These are phyloP conservation scores for Drosophila colorata DNA, from an alignment of 2,888 invertebrate species.

Conservation along the genomic window DNA sequence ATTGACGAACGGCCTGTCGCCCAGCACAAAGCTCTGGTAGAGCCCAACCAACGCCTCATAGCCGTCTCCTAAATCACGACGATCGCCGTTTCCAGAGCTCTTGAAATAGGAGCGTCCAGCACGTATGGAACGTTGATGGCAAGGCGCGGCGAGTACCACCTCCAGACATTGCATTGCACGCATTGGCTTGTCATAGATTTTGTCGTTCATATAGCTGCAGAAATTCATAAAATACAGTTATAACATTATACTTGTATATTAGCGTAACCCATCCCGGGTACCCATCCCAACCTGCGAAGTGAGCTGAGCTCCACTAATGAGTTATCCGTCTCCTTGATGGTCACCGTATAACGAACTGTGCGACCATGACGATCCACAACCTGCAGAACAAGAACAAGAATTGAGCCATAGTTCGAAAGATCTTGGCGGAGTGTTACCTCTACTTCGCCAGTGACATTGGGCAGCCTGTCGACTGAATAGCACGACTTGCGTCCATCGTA, in stretches of 20 bases:
- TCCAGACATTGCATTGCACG: slow-evolving; percentile 88
- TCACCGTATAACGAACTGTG: slow-evolving; percentile 64
- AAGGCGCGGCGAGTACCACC: slow-evolving; percentile 88
- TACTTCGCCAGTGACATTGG: slow-evolving; percentile 48
- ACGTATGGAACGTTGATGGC: slow-evolving; percentile 71
- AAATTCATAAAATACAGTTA: not conserved
- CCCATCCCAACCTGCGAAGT: slow-evolving; percentile 69
- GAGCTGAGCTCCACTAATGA: slow-evolving; percentile 73
- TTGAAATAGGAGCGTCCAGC: slow-evolving; percentile 91
- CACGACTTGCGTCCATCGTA: slow-evolving; percentile 91
- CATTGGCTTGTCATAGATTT: slow-evolving; percentile 84
- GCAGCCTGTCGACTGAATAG: slow-evolving; percentile 84
- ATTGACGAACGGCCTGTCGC: slow-evolving; percentile 95
- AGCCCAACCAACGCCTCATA: slow-evolving; percentile 97
- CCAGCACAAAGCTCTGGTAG: slow-evolving; percentile 96
- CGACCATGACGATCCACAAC: slow-evolving; percentile 65
- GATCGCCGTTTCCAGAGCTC: slow-evolving; percentile 77
- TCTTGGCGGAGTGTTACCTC: slow-evolving; percentile 56
- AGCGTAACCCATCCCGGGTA: not conserved
- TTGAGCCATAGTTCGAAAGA: not conserved
- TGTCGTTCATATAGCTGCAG: slow-evolving; percentile 76
- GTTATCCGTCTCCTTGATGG: slow-evolving; percentile 75
- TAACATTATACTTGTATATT: too few relatives aligned
- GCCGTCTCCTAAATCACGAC: slow-evolving; percentile 89
- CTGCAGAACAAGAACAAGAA: slow-evolving; percentile 44